These are phyloP conservation scores for Noctua fimbriata DNA, from an alignment of 2,888 invertebrate genomes.

Conservation along the genomic window DNA sequence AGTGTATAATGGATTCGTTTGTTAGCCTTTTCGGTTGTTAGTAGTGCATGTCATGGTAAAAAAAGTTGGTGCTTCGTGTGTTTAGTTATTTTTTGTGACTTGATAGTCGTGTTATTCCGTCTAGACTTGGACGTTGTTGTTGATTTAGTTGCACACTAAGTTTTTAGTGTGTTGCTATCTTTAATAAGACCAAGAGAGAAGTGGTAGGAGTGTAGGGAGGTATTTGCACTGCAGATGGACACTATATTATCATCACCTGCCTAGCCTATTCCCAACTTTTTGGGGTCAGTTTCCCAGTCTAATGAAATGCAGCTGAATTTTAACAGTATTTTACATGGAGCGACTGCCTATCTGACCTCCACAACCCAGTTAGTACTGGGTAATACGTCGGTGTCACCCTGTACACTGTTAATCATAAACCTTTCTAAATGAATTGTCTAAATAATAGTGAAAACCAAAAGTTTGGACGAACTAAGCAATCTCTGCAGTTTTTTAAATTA, in stretches of 20 bases:
- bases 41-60: slow-evolving; percentile 28
- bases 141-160: too few relatives aligned
- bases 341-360: neutral
- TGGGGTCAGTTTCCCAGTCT: neutral
- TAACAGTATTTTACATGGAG: neutral
- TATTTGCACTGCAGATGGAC: neutral
- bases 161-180: neutral
- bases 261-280: neutral
- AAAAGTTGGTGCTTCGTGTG: slow-evolving; percentile 1
- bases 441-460: too few relatives aligned
- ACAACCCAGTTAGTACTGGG: neutral
- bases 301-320: neutral
- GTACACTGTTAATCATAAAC: too few relatives aligned
- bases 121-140: neutral
- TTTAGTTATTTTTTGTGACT: neutral
- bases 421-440: too few relatives aligned
- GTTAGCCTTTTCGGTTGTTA: slow-evolving; percentile 31
- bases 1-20: slow-evolving; percentile 57
- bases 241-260: neutral
- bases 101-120: neutral
- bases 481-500: too few relatives aligned
- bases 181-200: neutral
- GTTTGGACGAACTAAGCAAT: too few relatives aligned
- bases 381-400: too few relatives aligned
- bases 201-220: neutral